Evolutionary conservation across 2,888 invertebrate species (phyloP).

Genomic region (Orthosia incerta): DNA sequence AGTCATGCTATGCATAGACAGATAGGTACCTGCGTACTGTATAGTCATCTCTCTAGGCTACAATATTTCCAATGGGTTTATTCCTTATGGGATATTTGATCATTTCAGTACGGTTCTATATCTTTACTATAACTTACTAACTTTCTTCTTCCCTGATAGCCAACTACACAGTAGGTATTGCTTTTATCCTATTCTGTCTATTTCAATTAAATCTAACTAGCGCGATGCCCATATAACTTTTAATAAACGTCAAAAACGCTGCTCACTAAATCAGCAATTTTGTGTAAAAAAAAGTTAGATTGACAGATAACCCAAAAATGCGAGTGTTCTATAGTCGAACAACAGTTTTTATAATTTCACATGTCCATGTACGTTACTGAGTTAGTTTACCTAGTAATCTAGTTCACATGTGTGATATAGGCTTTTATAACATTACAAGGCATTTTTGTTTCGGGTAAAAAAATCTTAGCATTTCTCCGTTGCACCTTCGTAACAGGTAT

Average conservation of each 20-base stretch:
- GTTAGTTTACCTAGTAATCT: background rate
- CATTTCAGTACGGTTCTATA: no score
- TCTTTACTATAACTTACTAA: no score
- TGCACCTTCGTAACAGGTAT: background rate
- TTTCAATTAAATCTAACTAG: background rate
- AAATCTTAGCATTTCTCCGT: background rate
- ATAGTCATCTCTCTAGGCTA: background rate
- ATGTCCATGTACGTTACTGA: background rate
- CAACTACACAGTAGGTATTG: no score
- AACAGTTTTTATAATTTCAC: slow-evolving; percentile 9
- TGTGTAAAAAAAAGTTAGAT: slow-evolving; percentile 8
- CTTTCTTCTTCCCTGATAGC: no score
- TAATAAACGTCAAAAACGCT: slow-evolving; percentile 2
- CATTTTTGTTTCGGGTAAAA: background rate
- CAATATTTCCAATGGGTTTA: background rate
- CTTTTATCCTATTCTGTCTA: background rate
- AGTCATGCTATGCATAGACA: background rate
- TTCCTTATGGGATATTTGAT: no score
- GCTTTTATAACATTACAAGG: background rate
- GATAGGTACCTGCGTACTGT: background rate
- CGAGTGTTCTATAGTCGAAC: slow-evolving; percentile 7
- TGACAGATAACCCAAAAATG: slow-evolving; percentile 39
- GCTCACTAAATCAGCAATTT: background rate
- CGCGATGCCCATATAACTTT: background rate
- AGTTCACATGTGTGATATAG: background rate